Conservation (phyloP, 2,113 vertebrate genomes). For the Pogona vitticeps region DNA sequence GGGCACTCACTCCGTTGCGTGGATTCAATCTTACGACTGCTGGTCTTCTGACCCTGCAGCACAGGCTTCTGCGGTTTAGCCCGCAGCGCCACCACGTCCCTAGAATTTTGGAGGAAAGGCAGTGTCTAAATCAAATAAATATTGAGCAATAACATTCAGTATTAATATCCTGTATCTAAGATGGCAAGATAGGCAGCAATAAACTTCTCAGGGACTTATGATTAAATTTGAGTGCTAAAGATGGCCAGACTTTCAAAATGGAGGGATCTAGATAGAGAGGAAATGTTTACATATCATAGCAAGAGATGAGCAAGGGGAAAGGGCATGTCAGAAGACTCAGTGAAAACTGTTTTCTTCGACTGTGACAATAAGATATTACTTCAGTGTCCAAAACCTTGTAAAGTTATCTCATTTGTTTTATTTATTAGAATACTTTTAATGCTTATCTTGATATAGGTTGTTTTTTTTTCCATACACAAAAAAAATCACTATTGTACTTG, state of each 20-base stretch:
- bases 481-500: background rate
- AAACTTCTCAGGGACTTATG: background rate
- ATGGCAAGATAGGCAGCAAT: background rate
- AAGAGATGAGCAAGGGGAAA: background rate
- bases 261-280: background rate
- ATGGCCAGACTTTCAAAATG: no score
- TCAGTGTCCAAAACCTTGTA: background rate
- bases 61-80: no score
- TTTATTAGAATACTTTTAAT: constrained; percentile 18
- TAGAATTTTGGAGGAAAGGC: no score
- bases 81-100: no score
- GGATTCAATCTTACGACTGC: no score
- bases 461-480: background rate
- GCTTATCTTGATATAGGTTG: background rate
- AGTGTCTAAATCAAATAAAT: background rate
- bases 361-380: background rate
- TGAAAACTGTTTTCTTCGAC: background rate
- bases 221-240: background rate
- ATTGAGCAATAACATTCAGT: no score
- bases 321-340: background rate
- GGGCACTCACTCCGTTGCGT: no score
- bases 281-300: background rate
- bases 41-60: no score
- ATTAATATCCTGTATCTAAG: background rate
- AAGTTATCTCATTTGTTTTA: constrained; percentile 15